Percentiles rank a stretch among this genome's conserved stretches.
These are phyloP conservation scores for Miltochrista miniata DNA, from an alignment of 2,888 invertebrate genomes.

Conservation along the genomic window DNA sequence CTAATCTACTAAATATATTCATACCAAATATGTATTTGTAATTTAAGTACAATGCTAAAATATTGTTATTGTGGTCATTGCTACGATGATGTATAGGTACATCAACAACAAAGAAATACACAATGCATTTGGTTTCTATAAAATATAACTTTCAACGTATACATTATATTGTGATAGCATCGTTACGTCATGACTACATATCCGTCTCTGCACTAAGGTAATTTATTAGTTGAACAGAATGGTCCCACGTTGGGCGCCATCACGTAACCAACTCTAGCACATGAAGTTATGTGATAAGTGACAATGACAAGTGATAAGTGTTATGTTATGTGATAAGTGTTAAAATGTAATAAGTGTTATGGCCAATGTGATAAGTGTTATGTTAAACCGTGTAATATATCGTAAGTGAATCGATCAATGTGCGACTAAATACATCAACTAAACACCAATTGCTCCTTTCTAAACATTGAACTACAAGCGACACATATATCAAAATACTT, in stretches of 20 bases:
- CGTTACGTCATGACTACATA: neutral
- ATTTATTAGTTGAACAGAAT: constrained; percentile 5
- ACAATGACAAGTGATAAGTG: too few relatives aligned
- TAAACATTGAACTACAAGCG: constrained; percentile 48
- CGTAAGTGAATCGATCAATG: constrained; percentile 22
- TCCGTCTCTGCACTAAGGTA: neutral
- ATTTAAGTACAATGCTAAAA: too few relatives aligned
- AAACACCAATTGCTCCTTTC: constrained; percentile 35
- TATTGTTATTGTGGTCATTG: too few relatives aligned
- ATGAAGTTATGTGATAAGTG: constrained; percentile 27
- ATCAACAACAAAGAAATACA: too few relatives aligned
- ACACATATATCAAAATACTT: constrained; percentile 10
- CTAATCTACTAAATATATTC: too few relatives aligned
- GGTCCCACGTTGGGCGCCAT: constrained; percentile 38
- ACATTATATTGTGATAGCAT: neutral
- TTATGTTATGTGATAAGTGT: too few relatives aligned
- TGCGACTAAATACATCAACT: constrained; percentile 37
- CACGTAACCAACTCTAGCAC: constrained; percentile 29
- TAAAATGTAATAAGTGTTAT: too few relatives aligned
- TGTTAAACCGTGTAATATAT: constrained; percentile 20
- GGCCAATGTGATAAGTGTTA: too few relatives aligned
- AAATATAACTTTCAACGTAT: too few relatives aligned
- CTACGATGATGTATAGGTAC: too few relatives aligned
- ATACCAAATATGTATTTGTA: too few relatives aligned
- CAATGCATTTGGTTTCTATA: too few relatives aligned